These are phyloP conservation scores for Andrena dorsata DNA, from an alignment of 2,888 invertebrate species.

Conservation along the genomic window DNA sequence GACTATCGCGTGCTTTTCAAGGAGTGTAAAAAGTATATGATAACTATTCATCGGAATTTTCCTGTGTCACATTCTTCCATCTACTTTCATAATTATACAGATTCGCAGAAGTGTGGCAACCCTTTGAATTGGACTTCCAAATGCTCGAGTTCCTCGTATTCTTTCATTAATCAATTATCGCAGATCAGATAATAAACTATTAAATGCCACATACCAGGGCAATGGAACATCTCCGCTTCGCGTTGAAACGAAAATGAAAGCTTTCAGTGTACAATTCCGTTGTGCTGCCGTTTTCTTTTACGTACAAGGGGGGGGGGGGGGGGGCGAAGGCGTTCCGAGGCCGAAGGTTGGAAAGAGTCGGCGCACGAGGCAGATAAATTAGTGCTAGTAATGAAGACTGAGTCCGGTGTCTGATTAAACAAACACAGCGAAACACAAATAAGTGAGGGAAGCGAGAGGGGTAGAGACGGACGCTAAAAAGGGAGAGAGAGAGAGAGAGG, in stretches of 20 bases:
- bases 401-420: slow-evolving; percentile 83
- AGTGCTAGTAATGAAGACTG: slow-evolving; percentile 83
- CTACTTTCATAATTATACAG: no score
- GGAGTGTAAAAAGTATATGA: no score
- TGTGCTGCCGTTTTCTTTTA: slow-evolving; percentile 54
- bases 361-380: slow-evolving; percentile 82
- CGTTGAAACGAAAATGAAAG: slow-evolving; percentile 41
- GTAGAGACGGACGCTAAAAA: slow-evolving; percentile 20
- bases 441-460: slow-evolving; percentile 60
- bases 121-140: no score
- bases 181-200: no score
- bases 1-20: no score
- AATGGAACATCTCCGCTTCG: slow-evolving; percentile 32
- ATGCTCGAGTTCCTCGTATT: no score
- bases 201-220: slow-evolving; percentile 33
- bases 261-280: slow-evolving; percentile 40
- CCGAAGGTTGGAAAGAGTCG: slow-evolving; percentile 69
- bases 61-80: no score
- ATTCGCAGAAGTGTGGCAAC: no score
- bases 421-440: slow-evolving; percentile 81
- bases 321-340: slow-evolving; percentile 31
- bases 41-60: no score
- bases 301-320: slow-evolving; percentile 19
- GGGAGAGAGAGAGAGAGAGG: neutral
- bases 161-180: no score